These are phyloP conservation scores for Leucoraja ocellata DNA, from an alignment of 2,797 vertebrate species.

Conservation along the genomic window DNA sequence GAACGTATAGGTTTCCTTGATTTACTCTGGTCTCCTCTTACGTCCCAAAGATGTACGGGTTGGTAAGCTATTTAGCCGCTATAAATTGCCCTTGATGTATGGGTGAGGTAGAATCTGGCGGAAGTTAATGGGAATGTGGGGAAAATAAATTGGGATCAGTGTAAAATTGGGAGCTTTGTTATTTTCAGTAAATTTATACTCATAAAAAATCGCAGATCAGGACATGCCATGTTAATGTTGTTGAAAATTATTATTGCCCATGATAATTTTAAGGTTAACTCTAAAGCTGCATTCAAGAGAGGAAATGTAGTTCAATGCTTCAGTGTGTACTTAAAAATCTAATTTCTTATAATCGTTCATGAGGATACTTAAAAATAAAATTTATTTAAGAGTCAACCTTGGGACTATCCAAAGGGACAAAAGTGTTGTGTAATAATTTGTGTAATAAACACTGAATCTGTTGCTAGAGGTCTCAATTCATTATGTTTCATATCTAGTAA, in stretches of 20 bases:
- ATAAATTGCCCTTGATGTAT: too few relatives aligned
- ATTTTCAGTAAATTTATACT: not conserved
- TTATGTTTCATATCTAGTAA: not conserved
- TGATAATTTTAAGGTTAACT: not conserved
- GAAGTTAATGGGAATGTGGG: too few relatives aligned
- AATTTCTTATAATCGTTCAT: not conserved
- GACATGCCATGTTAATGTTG: not conserved
- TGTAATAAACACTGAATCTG: not conserved
- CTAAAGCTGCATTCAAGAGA: not conserved
- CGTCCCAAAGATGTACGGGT: too few relatives aligned
- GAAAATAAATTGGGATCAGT: too few relatives aligned
- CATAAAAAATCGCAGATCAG: not conserved
- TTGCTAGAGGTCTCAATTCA: not conserved
- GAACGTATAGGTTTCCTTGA: too few relatives aligned
- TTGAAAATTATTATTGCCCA: not conserved
- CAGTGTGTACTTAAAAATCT: not conserved
- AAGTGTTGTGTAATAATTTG: not conserved
- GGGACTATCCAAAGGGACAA: not conserved
- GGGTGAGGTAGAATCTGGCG: too few relatives aligned
- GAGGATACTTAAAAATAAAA: not conserved
- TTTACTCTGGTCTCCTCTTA: too few relatives aligned
- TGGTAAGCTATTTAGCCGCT: too few relatives aligned
- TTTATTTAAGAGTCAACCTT: not conserved
- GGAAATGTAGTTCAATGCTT: not conserved
- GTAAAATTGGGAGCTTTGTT: not conserved